Percentiles rank a stretch among this genome's conserved stretches.
These are phyloP conservation scores for Schizopygopsis pylzovi DNA, from an alignment of 2,797 vertebrate genomes.

Conservation along the genomic window DNA sequence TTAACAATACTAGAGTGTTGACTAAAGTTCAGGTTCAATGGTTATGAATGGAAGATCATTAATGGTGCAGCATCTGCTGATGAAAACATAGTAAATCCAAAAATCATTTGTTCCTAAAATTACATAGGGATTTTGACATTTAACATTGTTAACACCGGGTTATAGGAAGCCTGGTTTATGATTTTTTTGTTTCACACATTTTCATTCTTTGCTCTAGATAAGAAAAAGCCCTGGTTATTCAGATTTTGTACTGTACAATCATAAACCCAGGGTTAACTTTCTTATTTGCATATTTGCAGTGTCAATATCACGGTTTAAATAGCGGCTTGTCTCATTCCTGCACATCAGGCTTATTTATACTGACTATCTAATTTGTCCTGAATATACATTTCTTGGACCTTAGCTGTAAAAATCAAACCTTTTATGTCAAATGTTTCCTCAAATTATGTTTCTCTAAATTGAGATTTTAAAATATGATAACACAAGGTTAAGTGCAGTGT, in stretches of 20 bases:
- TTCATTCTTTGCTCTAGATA: background rate
- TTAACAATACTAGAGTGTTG: slow-evolving; percentile 29
- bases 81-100: background rate
- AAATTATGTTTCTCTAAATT: background rate
- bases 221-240: background rate
- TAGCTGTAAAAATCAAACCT: background rate
- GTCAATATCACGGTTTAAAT: background rate
- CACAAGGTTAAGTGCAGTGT: background rate
- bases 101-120: background rate
- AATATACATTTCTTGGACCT: background rate
- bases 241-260: background rate
- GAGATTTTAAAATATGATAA: background rate
- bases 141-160: background rate
- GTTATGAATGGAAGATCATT: slow-evolving; percentile 1
- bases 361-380: background rate
- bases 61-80: slow-evolving; percentile 4
- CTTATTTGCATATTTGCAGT: background rate
- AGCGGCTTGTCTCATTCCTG: background rate
- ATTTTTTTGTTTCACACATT: background rate
- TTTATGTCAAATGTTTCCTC: background rate
- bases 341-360: background rate
- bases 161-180: background rate
- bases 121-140: background rate
- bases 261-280: background rate
- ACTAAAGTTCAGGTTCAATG: background rate